Base-by-base conservation (phyloP, 2,113 vertebrate species). In the Polyodon spathula region DNA sequence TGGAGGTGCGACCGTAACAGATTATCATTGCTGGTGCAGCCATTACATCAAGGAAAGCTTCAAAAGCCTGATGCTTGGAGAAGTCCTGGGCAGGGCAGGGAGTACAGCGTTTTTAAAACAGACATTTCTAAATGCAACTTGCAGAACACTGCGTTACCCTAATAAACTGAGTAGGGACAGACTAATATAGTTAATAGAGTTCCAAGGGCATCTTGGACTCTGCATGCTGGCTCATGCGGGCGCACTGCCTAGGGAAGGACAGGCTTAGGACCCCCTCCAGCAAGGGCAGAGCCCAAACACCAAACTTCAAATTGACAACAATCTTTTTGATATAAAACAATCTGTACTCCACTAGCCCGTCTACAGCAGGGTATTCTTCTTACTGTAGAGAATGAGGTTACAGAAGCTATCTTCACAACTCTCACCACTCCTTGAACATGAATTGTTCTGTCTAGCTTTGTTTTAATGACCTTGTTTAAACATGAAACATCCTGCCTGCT, bases 261-360 rank as follows among this genome's bases (percentile, higher is more conserved):
- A 66, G 66, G 62, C 75, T 78, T 74, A 56, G 41, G 78, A 67
- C 79, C 66, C 66, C 46, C 60, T 78, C 81, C 78, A 81, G 81
- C 76, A 81, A 83, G 78, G 83, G 81, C 79, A 84, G 81, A 78
- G 81, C 77, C 76, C 77, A 71, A 63, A 64, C 74, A 79, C 77
- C 76, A 81, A 85, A 81, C 78, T 78, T 80, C 76, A 81, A 80
- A 81, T 80, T 83, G 84, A 83, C 77, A 70, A 85, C 66, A 69
- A 75, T 78, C 78, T 81, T 84, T 88, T 88, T 87, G 84, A 81
- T 85, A 83, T 85, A 82, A 76, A 84, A 86, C 86, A 75, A 81
- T 79, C 84, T 77, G 81, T 85, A 86, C 81, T 81, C 81, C 80
- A 83, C 81, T 82, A 78, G 77, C 71, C 79, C 84, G 76, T 76